Percentiles rank a stretch among this genome's conserved stretches.
Conservation (phyloP, 2,888 invertebrate species). For the Lymantria dispar region DNA sequence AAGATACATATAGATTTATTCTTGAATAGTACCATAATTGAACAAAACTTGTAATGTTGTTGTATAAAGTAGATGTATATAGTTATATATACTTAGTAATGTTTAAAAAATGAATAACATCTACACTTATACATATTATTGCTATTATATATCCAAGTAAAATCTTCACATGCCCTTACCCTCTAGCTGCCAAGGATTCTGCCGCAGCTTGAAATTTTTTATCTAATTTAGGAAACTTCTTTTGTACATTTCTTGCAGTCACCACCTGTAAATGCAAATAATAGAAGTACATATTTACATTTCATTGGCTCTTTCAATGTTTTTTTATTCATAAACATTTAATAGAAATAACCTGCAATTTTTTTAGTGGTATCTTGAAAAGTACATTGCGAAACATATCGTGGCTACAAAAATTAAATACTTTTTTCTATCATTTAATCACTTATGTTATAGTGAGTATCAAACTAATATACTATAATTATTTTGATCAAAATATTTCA, state of each 20-base stretch:
- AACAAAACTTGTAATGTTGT: no score
- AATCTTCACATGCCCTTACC: conserved; percentile 67
- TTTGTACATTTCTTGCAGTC: conserved; percentile 53
- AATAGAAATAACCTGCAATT: conserved; percentile 60
- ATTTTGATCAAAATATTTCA: no score
- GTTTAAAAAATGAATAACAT: no score
- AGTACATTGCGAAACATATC: conserved; percentile 51
- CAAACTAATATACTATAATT: no score
- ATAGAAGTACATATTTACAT: not conserved
- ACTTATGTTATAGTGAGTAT: not conserved
- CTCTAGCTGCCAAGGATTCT: conserved; percentile 86
- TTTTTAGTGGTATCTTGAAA: conserved; percentile 39
- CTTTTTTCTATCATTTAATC: not conserved
- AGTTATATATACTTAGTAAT: no score
- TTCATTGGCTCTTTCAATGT: conserved; percentile 1
- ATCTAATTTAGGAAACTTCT: conserved; percentile 65
- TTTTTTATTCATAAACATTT: not conserved
- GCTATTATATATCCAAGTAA: not conserved
- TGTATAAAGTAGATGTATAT: no score
- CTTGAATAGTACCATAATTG: no score
- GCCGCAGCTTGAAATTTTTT: conserved; percentile 79
- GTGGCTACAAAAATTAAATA: not conserved
- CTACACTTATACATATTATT: not conserved
- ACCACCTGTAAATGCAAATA: conserved; percentile 42
- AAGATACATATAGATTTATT: no score